Percentiles rank a stretch among this genome's conserved stretches.
Evolutionary conservation across 2,113 vertebrate species (phyloP).

Genomic region (Pachycephala philippinensis): DNA sequence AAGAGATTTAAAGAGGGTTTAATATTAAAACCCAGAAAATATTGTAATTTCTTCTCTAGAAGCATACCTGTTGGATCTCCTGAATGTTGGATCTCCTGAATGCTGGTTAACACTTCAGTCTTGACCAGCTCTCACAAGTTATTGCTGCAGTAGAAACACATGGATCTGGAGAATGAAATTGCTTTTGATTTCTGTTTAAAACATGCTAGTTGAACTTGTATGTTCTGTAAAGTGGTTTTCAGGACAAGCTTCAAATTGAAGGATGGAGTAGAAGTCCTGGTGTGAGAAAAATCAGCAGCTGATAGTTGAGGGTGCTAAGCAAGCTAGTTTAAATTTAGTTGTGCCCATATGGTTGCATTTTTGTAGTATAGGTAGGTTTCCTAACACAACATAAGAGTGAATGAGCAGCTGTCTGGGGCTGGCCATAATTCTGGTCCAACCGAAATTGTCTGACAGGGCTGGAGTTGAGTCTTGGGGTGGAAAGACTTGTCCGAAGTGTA

Average conservation of each 20-base stretch:
- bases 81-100: background rate
- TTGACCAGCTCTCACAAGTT: background rate
- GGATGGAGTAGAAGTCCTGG: background rate
- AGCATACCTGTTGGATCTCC: background rate
- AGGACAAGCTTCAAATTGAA: background rate
- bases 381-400: background rate
- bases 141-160: background rate
- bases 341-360: background rate
- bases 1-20: background rate
- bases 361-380: background rate
- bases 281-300: background rate
- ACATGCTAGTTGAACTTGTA: background rate
- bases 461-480: background rate
- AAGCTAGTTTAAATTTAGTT: background rate
- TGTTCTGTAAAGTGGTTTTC: background rate
- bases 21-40: background rate
- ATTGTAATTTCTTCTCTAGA: background rate
- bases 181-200: background rate
- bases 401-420: background rate
- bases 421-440: background rate
- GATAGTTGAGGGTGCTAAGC: background rate
- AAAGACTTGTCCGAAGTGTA: background rate
- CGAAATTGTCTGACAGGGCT: background rate
- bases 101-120: background rate
- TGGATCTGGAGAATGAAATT: background rate